Evolutionary conservation across 2,113 vertebrate species (phyloP).

Genomic region (Eubucco bourcierii): DNA sequence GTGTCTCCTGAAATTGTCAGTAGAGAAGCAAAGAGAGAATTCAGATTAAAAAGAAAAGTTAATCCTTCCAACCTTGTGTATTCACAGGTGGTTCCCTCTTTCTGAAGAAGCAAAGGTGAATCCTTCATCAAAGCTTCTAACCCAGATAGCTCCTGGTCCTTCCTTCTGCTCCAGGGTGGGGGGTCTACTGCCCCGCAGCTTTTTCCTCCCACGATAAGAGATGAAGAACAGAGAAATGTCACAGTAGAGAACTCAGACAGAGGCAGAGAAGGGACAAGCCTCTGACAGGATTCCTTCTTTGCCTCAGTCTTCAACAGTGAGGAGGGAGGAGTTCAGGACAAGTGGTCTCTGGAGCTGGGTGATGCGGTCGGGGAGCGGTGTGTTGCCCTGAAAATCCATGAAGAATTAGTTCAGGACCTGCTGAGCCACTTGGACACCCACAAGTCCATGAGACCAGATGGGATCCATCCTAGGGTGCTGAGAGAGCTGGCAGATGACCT

Average conservation of each 20-base stretch:
- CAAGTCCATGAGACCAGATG: no score
- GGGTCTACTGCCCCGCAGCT: not conserved
- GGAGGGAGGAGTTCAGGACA: no score
- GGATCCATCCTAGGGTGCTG: no score
- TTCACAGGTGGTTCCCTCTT: not conserved
- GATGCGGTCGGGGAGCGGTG: no score
- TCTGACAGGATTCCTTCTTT: not conserved
- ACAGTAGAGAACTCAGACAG: not conserved
- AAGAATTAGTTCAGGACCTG: no score
- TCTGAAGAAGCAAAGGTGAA: not conserved
- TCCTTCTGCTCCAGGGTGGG: not conserved
- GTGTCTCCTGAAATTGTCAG: not conserved
- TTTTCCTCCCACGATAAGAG: not conserved
- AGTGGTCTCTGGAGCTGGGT: no score
- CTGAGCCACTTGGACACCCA: no score
- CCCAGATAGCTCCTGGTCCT: not conserved
- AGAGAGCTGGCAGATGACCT: no score
- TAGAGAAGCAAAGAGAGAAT: not conserved
- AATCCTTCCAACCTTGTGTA: not conserved
- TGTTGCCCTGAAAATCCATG: no score
- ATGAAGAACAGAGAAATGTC: not conserved
- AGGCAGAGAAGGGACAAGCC: rapidly evolving
- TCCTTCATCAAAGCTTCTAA: not conserved
- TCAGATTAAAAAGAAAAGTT: not conserved
- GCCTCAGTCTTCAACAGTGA: no score